These are phyloP conservation scores for Zaprionus tsacasi DNA, from an alignment of 1,140 invertebrate genomes.

Conservation along the genomic window DNA sequence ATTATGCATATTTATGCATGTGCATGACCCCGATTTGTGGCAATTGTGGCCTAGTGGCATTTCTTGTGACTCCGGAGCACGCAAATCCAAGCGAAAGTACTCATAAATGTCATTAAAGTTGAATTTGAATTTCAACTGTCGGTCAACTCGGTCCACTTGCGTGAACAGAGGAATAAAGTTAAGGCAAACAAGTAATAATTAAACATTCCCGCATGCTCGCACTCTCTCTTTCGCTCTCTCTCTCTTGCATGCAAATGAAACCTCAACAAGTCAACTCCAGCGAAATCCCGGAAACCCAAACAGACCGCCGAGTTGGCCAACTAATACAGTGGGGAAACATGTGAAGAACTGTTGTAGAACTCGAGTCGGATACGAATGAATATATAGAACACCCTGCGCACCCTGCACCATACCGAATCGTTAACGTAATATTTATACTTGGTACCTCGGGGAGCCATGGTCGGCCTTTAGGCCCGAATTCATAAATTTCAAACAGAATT, in stretches of 20 bases:
- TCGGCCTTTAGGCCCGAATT: constrained; percentile 48
- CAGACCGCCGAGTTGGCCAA: constrained; percentile 59
- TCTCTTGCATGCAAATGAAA: constrained; percentile 71
- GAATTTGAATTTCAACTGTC: constrained; percentile 61
- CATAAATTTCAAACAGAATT: constrained; percentile 62
- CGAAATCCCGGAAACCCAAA: constrained; percentile 61
- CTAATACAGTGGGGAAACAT: constrained; percentile 3
- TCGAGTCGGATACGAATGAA: constrained; percentile 24
- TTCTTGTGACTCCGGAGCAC: constrained; percentile 36
- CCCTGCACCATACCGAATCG: constrained; percentile 12
- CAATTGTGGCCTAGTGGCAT: constrained; percentile 28
- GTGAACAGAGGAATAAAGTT: constrained; percentile 61
- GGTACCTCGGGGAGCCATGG: constrained; percentile 23
- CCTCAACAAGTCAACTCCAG: constrained; percentile 74
- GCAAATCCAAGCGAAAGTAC: constrained; percentile 65
- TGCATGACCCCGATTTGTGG: constrained; percentile 10
- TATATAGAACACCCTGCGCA: background rate
- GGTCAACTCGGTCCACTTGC: constrained; percentile 49
- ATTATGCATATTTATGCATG: constrained; percentile 3
- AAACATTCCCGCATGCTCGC: constrained; percentile 45
- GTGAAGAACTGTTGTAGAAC: constrained; percentile 22
- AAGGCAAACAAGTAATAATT: constrained; percentile 72
- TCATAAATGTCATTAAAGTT: constrained; percentile 56
- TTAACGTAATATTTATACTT: constrained; percentile 41
- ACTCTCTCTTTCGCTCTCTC: constrained; percentile 29